Base-by-base conservation (phyloP, 2,888 invertebrate genomes). In the Acanthococcus lagerstroemiae region DNA sequence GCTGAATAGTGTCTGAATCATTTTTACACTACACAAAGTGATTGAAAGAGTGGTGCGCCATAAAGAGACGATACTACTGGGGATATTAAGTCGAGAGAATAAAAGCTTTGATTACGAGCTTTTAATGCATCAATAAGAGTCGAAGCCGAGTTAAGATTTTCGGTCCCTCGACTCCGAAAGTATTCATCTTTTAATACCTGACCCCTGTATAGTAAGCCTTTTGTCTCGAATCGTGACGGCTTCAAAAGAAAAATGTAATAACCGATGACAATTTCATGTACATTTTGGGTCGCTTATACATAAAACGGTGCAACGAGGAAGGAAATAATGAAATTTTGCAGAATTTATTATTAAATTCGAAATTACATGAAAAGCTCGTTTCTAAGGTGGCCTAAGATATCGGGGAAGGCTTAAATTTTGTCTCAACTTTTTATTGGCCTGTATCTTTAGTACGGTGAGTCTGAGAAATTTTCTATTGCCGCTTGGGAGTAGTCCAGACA, bases 81-180 rank as follows among this genome's bases (percentile, higher is more conserved):
- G 65, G 65, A 66, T 66, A 66, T 66, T 66, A 66, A 66, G 66
- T 66, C 56, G 56, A 66, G 63, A 50, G 56, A 66, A 66, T 66
- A 66, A 66, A 66, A 66, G 66, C 66, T 66, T 66, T 57, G 66
- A 66, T 66, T 57, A 57, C 56, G 57, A 56, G 66, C 66, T 66
- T 66, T 66, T 66, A 66, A 66, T 50, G 66, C 66, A 66, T 56
- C 66, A 66, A 50, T 48, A 66, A 30, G 55, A 46, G 25, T 55
- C 37, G 54, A 63, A 52, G 63, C 63, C 37, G 44, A 63, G 63
- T 63, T 63, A 63, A 63, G 63, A 63, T 54, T 63, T 30, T 52
- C 63, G 30, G 54, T 54, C 63, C 63, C 52, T 54, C 63, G 63
- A 63, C 54, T 52, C 63, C 37, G 52, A 63, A 27, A 52, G 37